phyloP scores from a whole-genome alignment of 2,888 invertebrate genomes.

The Bembecia ichneumoniformis region DNA sequence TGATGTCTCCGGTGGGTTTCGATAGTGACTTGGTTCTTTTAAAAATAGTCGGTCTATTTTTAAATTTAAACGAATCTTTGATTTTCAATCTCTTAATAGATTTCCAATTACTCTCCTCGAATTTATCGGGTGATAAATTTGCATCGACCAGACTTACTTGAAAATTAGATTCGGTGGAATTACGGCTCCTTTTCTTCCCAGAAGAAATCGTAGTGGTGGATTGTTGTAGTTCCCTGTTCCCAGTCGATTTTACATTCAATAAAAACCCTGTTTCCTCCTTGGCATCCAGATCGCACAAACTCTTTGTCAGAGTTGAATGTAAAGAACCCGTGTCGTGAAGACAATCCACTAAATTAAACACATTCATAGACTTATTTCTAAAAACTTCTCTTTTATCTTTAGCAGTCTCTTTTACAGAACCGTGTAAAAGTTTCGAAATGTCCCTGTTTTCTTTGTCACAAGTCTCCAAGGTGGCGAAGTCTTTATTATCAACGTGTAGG shows the following conservation, averaged over 20 bases:
- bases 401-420: slow-evolving; percentile 29
- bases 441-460: slow-evolving; percentile 58
- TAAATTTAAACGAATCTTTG: slow-evolving; percentile 67
- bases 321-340: slow-evolving; percentile 54
- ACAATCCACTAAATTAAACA: slow-evolving; percentile 63
- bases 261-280: slow-evolving; percentile 52
- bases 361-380: slow-evolving; percentile 64
- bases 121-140: slow-evolving; percentile 55
- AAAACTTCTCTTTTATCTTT: slow-evolving; percentile 65
- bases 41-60: slow-evolving; percentile 63
- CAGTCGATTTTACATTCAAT: slow-evolving; percentile 37
- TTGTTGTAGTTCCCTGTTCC: slow-evolving; percentile 50
- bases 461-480: slow-evolving; percentile 36
- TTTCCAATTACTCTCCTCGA: slow-evolving; percentile 65
- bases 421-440: slow-evolving; percentile 32
- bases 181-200: slow-evolving; percentile 63
- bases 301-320: slow-evolving; percentile 60
- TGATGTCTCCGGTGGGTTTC: slow-evolving; percentile 53
- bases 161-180: slow-evolving; percentile 64
- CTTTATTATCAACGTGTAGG: slow-evolving; percentile 35
- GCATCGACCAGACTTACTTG: slow-evolving; percentile 52
- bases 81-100: slow-evolving; percentile 66
- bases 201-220: slow-evolving; percentile 64
- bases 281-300: slow-evolving; percentile 58
- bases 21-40: slow-evolving; percentile 53